Evolutionary conservation across 92 coral and sea anemone species (phyloP).

Genomic region (Paragorgia papillata): DNA sequence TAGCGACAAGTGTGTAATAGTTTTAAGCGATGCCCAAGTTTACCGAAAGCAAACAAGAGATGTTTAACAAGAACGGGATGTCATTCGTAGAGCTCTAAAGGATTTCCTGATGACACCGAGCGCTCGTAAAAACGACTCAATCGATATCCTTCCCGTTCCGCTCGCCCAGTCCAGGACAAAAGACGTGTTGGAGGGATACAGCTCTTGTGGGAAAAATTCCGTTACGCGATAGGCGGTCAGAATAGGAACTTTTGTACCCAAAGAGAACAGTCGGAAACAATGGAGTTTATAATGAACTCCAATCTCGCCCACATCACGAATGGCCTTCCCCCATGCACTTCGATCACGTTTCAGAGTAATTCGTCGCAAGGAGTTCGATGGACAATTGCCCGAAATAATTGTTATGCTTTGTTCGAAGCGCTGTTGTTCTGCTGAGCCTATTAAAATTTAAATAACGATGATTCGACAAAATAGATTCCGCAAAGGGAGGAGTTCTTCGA

Average conservation of each 20-base stretch:
- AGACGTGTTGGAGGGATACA: neutral
- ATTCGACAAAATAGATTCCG: too few species aligned
- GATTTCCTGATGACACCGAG: neutral
- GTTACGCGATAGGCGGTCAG: slow-evolving; percentile 21
- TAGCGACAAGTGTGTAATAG: neutral
- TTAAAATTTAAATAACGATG: slow-evolving; percentile 93
- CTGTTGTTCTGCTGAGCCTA: slow-evolving; percentile 66
- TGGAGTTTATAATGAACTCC: too few species aligned
- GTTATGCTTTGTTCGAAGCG: slow-evolving; percentile 12
- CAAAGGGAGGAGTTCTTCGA: slow-evolving; percentile 33
- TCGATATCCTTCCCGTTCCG: slow-evolving; percentile 20
- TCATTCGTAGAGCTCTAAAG: neutral
- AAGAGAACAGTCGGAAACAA: neutral
- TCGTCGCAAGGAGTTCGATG: neutral
- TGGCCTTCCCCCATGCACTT: too few species aligned
- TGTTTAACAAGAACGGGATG: neutral
- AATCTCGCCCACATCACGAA: too few species aligned
- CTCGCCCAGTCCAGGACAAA: slow-evolving; percentile 1
- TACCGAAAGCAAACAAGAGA: neutral
- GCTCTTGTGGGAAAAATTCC: slow-evolving; percentile 42
- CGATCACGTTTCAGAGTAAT: too few species aligned
- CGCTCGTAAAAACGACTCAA: neutral
- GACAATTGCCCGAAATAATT: slow-evolving; percentile 1
- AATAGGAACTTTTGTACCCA: neutral
- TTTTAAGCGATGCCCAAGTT: neutral